These are phyloP conservation scores for Polyergus mexicanus DNA, from an alignment of 1,140 invertebrate species.

Conservation along the genomic window DNA sequence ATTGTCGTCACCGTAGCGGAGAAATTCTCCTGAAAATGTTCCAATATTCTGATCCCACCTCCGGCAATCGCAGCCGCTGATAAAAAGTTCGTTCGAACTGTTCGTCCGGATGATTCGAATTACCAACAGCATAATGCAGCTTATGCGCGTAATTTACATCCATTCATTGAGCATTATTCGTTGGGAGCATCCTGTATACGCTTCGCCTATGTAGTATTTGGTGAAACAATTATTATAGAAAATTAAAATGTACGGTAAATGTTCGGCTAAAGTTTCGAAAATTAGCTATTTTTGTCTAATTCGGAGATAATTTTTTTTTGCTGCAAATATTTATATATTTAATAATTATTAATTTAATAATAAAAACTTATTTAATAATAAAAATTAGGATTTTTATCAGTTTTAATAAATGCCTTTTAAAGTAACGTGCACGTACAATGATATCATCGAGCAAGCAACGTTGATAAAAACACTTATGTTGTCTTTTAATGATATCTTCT, in stretches of 20 bases:
- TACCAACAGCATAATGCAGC: constrained; percentile 20
- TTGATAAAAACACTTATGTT: constrained; percentile 52
- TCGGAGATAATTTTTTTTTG: not conserved
- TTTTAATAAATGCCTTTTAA: not conserved
- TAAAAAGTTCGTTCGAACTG: constrained; percentile 13
- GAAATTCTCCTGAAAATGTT: constrained; percentile 57
- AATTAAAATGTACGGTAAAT: not conserved
- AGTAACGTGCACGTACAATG: not conserved
- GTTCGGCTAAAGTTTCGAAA: not conserved
- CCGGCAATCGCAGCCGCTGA: constrained; percentile 22
- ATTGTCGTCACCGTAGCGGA: constrained; percentile 54
- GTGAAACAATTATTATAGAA: not conserved
- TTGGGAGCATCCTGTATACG: not conserved
- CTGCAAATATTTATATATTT: constrained; percentile 18
- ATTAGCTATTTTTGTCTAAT: not conserved
- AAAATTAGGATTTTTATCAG: not conserved
- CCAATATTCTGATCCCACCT: constrained; percentile 42
- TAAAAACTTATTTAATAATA: not conserved
- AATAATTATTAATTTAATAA: not conserved
- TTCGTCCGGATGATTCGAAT: constrained; percentile 41
- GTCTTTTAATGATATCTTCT: constrained; percentile 48
- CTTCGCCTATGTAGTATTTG: not conserved
- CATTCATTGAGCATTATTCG: not conserved
- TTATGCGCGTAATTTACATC: constrained; percentile 38
- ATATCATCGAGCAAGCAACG: constrained; percentile 1